Conservation (phyloP, 1,140 invertebrate genomes). For the Tetramorium parvispinum region DNA sequence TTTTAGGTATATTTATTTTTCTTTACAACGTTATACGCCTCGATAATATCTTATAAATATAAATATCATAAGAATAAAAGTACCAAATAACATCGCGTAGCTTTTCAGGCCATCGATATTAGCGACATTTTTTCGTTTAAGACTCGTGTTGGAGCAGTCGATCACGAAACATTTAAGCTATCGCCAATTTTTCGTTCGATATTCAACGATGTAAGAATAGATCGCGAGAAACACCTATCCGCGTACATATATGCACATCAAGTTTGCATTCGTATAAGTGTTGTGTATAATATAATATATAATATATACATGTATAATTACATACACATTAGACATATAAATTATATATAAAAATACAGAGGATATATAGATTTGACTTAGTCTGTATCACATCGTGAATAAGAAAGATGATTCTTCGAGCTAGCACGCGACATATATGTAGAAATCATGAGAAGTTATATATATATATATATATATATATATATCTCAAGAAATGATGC, state of each 20-base stretch:
- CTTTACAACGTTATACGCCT: neutral
- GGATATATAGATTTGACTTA: constrained; percentile 9
- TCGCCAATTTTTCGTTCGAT: neutral
- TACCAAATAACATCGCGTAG: constrained; percentile 8
- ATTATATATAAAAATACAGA: constrained; percentile 50
- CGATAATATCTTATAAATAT: neutral
- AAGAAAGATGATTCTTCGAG: constrained; percentile 1
- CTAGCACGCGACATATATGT: neutral
- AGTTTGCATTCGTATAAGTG: constrained; percentile 5
- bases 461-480: neutral
- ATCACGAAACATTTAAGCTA: neutral
- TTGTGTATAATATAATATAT: neutral
- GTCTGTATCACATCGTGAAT: constrained; percentile 15
- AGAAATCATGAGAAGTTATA: neutral
- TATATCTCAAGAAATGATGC: neutral
- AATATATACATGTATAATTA: neutral
- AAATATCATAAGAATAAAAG: constrained; percentile 6
- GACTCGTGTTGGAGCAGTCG: neutral
- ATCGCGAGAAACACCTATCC: neutral
- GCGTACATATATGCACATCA: neutral
- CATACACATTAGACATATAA: constrained; percentile 14
- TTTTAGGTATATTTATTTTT: constrained; percentile 35
- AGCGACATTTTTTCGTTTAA: constrained; percentile 20
- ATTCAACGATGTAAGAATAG: constrained; percentile 13
- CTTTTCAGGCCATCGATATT: constrained; percentile 13